Evolutionary conservation across 92 coral and sea anemone genomes (phyloP), one percentile per base, ranked within the genome.

Genomic region (Phenganax marumi): DNA sequence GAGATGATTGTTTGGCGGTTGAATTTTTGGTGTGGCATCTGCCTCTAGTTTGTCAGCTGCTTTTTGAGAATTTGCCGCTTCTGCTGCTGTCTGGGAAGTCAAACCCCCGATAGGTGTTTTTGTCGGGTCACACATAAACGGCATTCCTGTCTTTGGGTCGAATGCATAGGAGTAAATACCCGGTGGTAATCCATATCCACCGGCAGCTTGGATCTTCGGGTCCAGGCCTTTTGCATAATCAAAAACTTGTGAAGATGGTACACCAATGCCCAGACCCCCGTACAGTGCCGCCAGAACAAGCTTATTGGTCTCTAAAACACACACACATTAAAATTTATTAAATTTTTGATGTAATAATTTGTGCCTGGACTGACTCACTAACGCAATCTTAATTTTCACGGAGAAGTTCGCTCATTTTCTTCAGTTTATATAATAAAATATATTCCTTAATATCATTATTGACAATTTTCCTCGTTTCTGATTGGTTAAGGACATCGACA

Each of bases 101-200:
- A 12, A n/a, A 22, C 56, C 82, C 13, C 82, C 82, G 19, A 71
- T 71, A 6, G 82, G 71, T 7, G 70, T 77, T 49, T 77, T 77
- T 39, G 82, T 58, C 13, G 82, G 82, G 49, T 77, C 82, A 52
- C 82, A 77, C 55, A 77, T 77, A 56, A 58, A 77, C 10, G 82
- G 82, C 82, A 77, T 77, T 16, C 82, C 82, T 7, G 82, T 77
- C 8, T 13, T 58, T 8, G 82, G 82, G 51, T 77, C 71, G 61
- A 77, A 77, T 14, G 82, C 82, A 22, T 77, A 77, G 56, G 82
- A 77, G 72, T 77, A 77, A 58, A 77, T 77, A 3, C 82, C 82
- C 70, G 70, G 21, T 13, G 82, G 82, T 58, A 77, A 25, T 25
- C 82, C 82, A 43, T 77, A 77, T 43, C 82, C 82, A 16, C 71